Evolutionary conservation across 2,797 vertebrate species (phyloP).

Genomic region (Phrynocephalus guinanensis): DNA sequence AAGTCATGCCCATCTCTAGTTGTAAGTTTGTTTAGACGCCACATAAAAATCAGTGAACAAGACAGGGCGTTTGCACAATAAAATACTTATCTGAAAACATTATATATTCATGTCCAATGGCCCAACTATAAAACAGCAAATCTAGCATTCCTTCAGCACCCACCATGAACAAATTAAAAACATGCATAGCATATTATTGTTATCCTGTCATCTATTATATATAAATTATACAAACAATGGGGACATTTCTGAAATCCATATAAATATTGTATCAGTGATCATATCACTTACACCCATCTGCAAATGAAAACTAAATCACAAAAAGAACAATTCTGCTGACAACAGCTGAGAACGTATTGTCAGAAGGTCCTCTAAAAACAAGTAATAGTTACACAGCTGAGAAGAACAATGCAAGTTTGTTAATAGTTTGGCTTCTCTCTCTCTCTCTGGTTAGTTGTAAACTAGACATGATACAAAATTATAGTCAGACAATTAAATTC

Average conservation of each 20-base stretch:
- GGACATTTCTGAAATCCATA: slow-evolving; percentile 9
- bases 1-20: too few relatives aligned
- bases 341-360: not conserved
- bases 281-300: not conserved
- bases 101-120: not conserved
- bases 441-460: not conserved
- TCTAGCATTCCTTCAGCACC: not conserved
- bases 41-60: not conserved
- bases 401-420: not conserved
- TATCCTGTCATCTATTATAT: not conserved
- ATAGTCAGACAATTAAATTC: not conserved
- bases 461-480: not conserved
- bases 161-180: not conserved
- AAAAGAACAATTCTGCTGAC: not conserved
- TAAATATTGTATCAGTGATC: slow-evolving; percentile 8
- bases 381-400: not conserved
- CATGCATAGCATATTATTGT: not conserved
- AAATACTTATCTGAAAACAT: not conserved
- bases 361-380: not conserved
- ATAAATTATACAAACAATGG: not conserved
- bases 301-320: slow-evolving; percentile 1
- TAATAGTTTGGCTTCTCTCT: not conserved
- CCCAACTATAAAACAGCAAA: not conserved
- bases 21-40: not conserved
- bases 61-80: not conserved